Base-by-base conservation (phyloP, 53 echinoderm and acorn worm genomes). In the Astropecten irregularis region DNA sequence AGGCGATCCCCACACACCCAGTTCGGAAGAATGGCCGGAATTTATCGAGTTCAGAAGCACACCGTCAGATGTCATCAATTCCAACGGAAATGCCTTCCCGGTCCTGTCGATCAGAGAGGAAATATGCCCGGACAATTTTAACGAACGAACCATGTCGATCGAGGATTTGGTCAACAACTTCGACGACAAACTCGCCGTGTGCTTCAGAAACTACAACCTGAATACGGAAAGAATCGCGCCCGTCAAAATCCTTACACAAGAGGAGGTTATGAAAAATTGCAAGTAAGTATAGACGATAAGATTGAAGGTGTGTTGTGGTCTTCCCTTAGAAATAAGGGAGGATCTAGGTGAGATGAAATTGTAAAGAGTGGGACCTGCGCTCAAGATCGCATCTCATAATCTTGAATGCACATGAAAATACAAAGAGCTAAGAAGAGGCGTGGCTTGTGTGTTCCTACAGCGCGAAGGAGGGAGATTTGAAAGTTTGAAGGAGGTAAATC, bases 91-190 rank as follows among this genome's bases (percentile, higher is more conserved):
- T 73, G 65, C 83, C 60, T 90, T 92, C 55, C 90, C 92, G 60
- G 95, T 92, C 38, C 87, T 92, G 74, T 95, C 95, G 85, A 85
- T 85, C 33, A 95, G 89, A 69, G 95, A 93, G 82, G 95, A 95
- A 91, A 93, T 95, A 70, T 91, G 87, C 31, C 90, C 91, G 89
- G 95, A 95, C 91, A 95, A 95, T 89, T 95, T 95, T 82, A 83
- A 83, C 71, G 93, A 93, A 91, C 89, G 93, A 81, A 93, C 95
- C 59, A 86, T 87, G 42, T 93, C 93, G 58, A 91, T 95, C 46
- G 93, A 95, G 86, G 95, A 95, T 82, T 70, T 95, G 76, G 95
- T 95, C 52, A 95, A 95, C 91, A 95, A 95, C 90, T 95, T 95
- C 77, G 95, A 95, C 79, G 95, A 95, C 81, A 95, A 95, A 82